Evolutionary conservation across 2,797 vertebrate genomes (phyloP).

Genomic region (Phalloptychus januarius): DNA sequence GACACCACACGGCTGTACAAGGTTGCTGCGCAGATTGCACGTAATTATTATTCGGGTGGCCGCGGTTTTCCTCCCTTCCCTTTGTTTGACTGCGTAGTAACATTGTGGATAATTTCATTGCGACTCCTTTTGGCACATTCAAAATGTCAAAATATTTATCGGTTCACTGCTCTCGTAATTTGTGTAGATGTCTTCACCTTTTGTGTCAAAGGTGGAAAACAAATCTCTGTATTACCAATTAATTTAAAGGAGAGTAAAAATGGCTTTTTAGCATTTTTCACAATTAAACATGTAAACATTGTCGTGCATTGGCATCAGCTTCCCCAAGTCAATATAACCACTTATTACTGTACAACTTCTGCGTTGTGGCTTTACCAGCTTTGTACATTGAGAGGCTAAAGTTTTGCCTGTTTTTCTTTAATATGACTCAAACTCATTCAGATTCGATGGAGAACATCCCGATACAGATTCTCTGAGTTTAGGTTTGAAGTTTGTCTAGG

Average conservation of each 20-base stretch:
- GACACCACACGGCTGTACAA: slow-evolving; percentile 46
- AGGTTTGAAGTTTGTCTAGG: neutral
- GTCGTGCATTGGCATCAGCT: neutral
- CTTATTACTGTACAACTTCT: neutral
- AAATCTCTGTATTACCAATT: neutral
- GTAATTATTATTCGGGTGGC: neutral
- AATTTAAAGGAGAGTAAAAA: neutral
- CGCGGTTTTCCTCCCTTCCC: accelerated
- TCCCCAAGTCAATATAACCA: neutral
- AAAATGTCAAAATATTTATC: neutral
- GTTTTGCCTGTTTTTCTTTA: neutral
- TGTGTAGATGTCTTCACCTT: neutral
- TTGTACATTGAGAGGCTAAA: neutral
- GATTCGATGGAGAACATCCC: neutral
- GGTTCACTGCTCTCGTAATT: neutral
- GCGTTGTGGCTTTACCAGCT: neutral
- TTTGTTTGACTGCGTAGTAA: neutral
- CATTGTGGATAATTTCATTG: neutral
- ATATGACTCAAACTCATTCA: neutral
- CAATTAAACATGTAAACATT: neutral
- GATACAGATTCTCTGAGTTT: neutral
- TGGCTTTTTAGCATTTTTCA: neutral
- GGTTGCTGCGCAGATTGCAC: slow-evolving; percentile 44
- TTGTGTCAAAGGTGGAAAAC: neutral
- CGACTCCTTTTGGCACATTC: neutral